Conservation (phyloP, 2,888 invertebrate genomes). For the Dynastes maya region DNA sequence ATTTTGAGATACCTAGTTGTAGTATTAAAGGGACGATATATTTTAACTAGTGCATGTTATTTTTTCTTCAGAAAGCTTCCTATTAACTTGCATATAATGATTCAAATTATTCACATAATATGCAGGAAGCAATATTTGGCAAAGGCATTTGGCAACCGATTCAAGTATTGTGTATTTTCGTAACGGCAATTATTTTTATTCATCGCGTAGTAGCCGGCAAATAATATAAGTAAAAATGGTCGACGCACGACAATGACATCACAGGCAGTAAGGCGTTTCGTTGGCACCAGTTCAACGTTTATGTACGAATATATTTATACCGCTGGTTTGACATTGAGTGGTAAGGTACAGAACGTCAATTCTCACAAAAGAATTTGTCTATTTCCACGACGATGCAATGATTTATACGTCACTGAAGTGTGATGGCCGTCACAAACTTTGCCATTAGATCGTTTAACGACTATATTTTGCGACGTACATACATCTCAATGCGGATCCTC, state of each 20-base stretch:
- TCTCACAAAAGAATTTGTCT: slow-evolving; percentile 12
- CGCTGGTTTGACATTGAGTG: slow-evolving; percentile 17
- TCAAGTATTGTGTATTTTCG: slow-evolving; percentile 17
- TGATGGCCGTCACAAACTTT: not conserved
- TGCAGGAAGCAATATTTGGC: slow-evolving; percentile 3
- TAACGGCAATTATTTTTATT: slow-evolving; percentile 20
- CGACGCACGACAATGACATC: slow-evolving; percentile 9
- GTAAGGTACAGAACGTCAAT: slow-evolving; percentile 17
- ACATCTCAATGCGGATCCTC: too few relatives aligned
- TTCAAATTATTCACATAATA: slow-evolving; percentile 4
- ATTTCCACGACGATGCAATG: slow-evolving; percentile 10
- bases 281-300: slow-evolving; percentile 12
- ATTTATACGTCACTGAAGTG: not conserved
- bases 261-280: slow-evolving; percentile 9
- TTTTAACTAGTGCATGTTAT: too few relatives aligned
- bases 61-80: too few relatives aligned
- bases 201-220: not conserved
- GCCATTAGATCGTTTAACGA: not conserved
- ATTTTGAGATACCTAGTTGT: too few relatives aligned
- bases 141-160: slow-evolving; percentile 5
- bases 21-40: too few relatives aligned
- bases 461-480: not conserved
- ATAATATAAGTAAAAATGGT: slow-evolving; percentile 5
- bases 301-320: not conserved
- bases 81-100: not conserved